Conservation (phyloP, 2,888 invertebrate species). For the Oxycera nigricornis region DNA sequence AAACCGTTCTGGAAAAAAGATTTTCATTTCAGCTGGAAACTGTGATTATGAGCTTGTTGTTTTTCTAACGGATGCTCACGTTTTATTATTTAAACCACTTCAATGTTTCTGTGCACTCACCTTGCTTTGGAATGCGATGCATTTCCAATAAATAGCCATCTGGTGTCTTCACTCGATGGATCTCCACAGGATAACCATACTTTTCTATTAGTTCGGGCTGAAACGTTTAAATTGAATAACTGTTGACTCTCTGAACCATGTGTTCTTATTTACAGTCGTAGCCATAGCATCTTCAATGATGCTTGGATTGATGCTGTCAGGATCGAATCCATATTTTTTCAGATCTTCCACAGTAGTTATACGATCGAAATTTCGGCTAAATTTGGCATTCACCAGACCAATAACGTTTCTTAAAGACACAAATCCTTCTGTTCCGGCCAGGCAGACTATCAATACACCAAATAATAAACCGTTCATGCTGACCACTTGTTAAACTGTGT, state of each 20-base stretch:
- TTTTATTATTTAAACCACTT: too few species aligned
- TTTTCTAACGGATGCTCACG: too few species aligned
- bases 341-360: constrained; percentile 14
- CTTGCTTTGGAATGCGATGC: constrained; percentile 68
- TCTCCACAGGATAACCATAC: constrained; percentile 68
- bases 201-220: constrained; percentile 65
- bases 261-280: constrained; percentile 52
- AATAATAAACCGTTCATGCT: constrained; percentile 2
- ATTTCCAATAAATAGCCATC: constrained; percentile 77
- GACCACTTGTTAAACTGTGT: neutral
- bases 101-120: neutral
- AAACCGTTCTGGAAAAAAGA: too few species aligned
- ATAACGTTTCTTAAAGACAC: neutral
- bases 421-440: neutral
- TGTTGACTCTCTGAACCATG: neutral
- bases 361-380: constrained; percentile 3
- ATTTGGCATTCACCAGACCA: neutral
- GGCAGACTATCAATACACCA: too few species aligned
- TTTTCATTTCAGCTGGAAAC: too few species aligned
- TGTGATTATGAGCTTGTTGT: too few species aligned
- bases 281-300: constrained; percentile 55
- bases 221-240: neutral
- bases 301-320: constrained; percentile 52
- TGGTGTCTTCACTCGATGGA: constrained; percentile 67
- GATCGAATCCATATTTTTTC: constrained; percentile 34